phyloP scores from a whole-genome alignment of 2,113 vertebrate genomes.

The Sterrhoptilus dennistouni region DNA sequence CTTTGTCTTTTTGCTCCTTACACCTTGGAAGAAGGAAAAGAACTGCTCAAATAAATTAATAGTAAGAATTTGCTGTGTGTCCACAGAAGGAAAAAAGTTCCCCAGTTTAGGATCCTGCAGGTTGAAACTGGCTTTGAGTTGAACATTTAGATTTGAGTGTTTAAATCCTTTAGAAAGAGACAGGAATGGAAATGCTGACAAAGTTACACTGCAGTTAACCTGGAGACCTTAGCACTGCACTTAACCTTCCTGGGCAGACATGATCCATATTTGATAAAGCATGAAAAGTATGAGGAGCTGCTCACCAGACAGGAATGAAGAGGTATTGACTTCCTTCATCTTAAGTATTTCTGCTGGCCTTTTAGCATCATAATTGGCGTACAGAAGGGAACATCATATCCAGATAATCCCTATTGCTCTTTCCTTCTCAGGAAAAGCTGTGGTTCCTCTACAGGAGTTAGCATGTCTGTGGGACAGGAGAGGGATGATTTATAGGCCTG shows the following conservation, averaged over 20 bases:
- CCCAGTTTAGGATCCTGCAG: not conserved
- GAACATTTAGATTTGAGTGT: not conserved
- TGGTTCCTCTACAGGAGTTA: not conserved
- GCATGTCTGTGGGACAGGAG: not conserved
- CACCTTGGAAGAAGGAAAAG: not conserved
- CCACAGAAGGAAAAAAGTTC: not conserved
- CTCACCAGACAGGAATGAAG: not conserved
- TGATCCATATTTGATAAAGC: not conserved
- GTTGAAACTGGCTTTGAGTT: not conserved
- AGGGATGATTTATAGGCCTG: not conserved
- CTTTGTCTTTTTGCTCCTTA: not conserved
- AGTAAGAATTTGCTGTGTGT: not conserved
- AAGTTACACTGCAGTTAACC: not conserved
- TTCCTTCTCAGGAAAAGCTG: not conserved
- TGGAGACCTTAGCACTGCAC: not conserved
- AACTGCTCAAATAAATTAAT: not conserved
- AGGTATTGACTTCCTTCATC: not conserved
- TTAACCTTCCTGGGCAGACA: not conserved
- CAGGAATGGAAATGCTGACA: not conserved
- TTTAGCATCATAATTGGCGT: not conserved
- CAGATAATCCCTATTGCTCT: not conserved
- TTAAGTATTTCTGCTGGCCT: not conserved
- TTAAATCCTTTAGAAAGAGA: not conserved
- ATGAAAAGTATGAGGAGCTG: not conserved
- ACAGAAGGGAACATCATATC: not conserved